Conservation (phyloP, 1,140 invertebrate genomes). For the Lucilia sericata region DNA sequence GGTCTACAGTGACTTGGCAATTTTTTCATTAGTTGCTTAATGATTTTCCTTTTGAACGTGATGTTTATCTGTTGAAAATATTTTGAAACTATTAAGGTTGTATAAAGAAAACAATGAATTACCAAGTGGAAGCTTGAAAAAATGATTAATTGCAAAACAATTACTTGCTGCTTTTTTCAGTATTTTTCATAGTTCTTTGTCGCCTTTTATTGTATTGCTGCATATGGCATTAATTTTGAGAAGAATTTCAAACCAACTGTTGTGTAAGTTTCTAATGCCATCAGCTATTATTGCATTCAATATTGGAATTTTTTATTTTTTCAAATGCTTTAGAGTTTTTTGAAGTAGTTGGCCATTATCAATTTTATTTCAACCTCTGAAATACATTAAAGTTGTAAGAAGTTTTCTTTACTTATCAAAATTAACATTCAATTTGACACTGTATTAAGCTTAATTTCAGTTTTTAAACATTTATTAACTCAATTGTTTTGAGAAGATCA, state of each 20-base stretch:
- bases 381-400: too few species aligned
- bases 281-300: neutral
- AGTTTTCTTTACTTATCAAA: too few species aligned
- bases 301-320: neutral
- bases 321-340: neutral
- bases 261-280: neutral
- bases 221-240: slow-evolving; percentile 18
- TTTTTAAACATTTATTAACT: too few species aligned
- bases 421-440: too few species aligned
- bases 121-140: neutral
- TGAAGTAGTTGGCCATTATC: neutral
- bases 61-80: slow-evolving; percentile 10
- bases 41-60: neutral
- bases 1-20: slow-evolving; percentile 11
- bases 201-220: neutral
- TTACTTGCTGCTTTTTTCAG: neutral
- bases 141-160: slow-evolving; percentile 37
- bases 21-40: neutral
- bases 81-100: slow-evolving; percentile 27
- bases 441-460: too few species aligned
- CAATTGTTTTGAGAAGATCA: too few species aligned
- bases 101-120: neutral
- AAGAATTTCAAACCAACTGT: slow-evolving; percentile 3
- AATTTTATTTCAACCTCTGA: neutral
- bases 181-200: slow-evolving; percentile 15